Percentiles rank a stretch among this genome's conserved stretches.
Evolutionary conservation across 2,113 vertebrate genomes (phyloP).

Genomic region (Tychaedon coryphoeus): DNA sequence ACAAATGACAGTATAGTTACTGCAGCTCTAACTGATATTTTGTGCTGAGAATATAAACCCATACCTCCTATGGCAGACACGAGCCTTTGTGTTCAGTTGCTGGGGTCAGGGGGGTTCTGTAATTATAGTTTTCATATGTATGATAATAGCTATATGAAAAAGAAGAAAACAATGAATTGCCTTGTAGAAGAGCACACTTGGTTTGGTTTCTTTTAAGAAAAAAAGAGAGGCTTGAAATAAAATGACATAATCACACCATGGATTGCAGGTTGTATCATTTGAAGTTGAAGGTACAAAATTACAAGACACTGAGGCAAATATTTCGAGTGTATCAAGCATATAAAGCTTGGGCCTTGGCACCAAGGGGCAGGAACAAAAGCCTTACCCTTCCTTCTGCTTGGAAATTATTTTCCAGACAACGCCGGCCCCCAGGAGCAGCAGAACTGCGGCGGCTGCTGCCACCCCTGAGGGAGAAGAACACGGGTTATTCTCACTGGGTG

Average conservation of each 20-base stretch:
- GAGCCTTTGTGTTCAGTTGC: neutral
- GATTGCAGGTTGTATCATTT: neutral
- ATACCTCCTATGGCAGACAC: slow-evolving; percentile 8
- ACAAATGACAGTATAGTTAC: neutral
- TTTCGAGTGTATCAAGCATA: neutral
- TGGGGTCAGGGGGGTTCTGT: neutral
- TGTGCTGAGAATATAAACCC: neutral
- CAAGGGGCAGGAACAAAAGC: neutral
- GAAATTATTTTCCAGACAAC: slow-evolving; percentile 28
- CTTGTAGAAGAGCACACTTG: neutral
- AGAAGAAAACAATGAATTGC: neutral
- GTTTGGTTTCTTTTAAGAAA: neutral
- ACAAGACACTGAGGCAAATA: neutral
- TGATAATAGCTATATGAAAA: neutral
- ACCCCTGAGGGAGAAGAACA: neutral
- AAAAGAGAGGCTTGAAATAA: neutral
- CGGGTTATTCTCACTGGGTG: rapidly evolving
- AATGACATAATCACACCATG: neutral
- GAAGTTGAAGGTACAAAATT: neutral
- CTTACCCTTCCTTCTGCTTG: slow-evolving; percentile 60
- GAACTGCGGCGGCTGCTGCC: neutral
- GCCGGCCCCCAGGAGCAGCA: slow-evolving; percentile 31
- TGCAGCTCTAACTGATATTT: neutral
- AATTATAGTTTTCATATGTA: neutral
- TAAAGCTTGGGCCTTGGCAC: neutral